Conservation (phyloP, 2,113 vertebrate genomes). For the Oryzias curvinotus region DNA sequence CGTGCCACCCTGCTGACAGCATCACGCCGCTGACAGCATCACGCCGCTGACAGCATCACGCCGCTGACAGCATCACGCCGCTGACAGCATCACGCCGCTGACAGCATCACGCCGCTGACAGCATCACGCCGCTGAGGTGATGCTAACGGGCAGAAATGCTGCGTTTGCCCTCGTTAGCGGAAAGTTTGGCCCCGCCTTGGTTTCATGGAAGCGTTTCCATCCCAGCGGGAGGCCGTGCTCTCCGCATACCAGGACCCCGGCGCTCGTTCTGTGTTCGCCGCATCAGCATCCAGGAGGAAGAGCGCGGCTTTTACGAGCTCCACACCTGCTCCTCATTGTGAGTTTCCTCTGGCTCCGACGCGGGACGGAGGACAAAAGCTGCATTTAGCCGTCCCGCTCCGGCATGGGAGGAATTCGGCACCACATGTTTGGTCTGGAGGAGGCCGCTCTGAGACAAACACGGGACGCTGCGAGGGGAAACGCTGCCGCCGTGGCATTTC, state of each 20-base stretch:
- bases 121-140: constrained; percentile 7
- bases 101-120: not conserved
- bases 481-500: not conserved
- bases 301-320: not conserved
- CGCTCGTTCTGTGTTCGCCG: not conserved
- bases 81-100: not conserved
- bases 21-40: no score
- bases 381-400: not conserved
- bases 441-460: constrained; percentile 36
- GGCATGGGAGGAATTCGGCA: constrained; percentile 54
- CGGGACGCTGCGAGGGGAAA: constrained; percentile 5
- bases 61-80: no score
- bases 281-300: not conserved
- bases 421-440: constrained; percentile 65
- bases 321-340: no score
- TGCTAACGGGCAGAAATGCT: constrained; percentile 22
- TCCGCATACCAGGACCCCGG: not conserved
- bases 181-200: constrained; percentile 13
- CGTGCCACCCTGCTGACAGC: no score
- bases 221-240: not conserved
- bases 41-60: no score
- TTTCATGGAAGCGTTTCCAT: constrained; percentile 19
- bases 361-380: constrained; percentile 11
- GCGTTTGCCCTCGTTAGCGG: constrained; percentile 12
- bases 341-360: no score